Evolutionary conservation across 2,113 vertebrate genomes (phyloP).

Genomic region (Tautogolabrus adspersus): DNA sequence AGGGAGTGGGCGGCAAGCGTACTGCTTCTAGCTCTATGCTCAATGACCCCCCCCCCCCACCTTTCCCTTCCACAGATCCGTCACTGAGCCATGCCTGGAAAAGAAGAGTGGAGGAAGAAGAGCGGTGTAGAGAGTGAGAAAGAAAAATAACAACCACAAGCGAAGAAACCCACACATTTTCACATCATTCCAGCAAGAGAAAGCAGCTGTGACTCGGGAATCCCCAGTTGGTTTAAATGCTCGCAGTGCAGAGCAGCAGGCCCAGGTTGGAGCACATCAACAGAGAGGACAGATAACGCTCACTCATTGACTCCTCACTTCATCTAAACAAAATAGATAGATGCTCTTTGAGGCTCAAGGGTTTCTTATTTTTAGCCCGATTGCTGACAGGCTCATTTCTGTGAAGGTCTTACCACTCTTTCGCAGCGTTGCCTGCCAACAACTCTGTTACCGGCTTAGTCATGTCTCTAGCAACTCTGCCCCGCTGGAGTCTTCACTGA

Average conservation of each 20-base stretch:
- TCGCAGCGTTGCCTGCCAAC: slow-evolving; percentile 52
- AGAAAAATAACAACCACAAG: slow-evolving; percentile 63
- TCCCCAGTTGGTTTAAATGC: slow-evolving; percentile 71
- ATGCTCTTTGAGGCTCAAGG: slow-evolving; percentile 58
- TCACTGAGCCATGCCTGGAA: slow-evolving; percentile 58
- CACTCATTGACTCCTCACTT: slow-evolving; percentile 47
- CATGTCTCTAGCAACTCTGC: slow-evolving; percentile 52
- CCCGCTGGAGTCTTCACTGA: slow-evolving; percentile 48
- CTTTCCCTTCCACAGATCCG: slow-evolving; percentile 16
- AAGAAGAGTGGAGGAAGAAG: slow-evolving; percentile 56
- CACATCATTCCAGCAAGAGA: slow-evolving; percentile 73
- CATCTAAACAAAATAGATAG: slow-evolving; percentile 61
- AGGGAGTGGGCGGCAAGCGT: slow-evolving; percentile 69
- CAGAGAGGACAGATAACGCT: slow-evolving; percentile 62
- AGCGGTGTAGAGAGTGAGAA: slow-evolving; percentile 22
- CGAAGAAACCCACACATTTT: slow-evolving; percentile 79
- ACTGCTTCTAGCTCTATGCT: slow-evolving; percentile 65
- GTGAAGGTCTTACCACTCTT: slow-evolving; percentile 47
- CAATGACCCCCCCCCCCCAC: not conserved
- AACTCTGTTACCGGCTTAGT: slow-evolving; percentile 64
- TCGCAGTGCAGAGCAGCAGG: slow-evolving; percentile 47
- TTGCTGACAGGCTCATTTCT: slow-evolving; percentile 67
- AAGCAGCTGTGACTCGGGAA: slow-evolving; percentile 79
- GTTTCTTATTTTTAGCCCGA: slow-evolving; percentile 75
- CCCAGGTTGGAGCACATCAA: slow-evolving; percentile 53